Conservation (phyloP, 2,797 vertebrate species). For the Acrocephalus scirpaceus region DNA sequence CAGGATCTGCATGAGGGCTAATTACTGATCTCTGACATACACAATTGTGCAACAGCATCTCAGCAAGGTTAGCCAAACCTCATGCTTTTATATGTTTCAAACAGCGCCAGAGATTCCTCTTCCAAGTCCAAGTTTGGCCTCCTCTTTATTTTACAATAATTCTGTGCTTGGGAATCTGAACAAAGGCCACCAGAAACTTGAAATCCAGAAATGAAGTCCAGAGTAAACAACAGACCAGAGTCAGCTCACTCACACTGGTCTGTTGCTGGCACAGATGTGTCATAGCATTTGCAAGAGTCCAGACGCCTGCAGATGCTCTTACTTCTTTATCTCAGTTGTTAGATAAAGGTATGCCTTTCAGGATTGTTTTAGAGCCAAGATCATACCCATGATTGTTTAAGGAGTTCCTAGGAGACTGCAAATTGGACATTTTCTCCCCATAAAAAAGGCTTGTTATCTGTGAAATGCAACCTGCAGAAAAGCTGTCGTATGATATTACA, state of each 20-base stretch:
- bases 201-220: slow-evolving; percentile 41
- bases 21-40: slow-evolving; percentile 32
- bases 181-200: slow-evolving; percentile 51
- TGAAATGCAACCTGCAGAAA: not conserved
- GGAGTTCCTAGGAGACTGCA: not conserved
- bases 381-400: not conserved
- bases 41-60: slow-evolving; percentile 44
- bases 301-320: not conserved
- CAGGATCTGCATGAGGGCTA: not conserved
- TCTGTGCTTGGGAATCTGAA: slow-evolving; percentile 34
- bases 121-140: slow-evolving; percentile 31
- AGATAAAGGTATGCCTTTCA: not conserved
- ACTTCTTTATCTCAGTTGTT: not conserved
- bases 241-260: not conserved
- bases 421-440: not conserved
- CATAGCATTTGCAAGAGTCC: not conserved
- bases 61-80: slow-evolving; percentile 57
- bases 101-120: slow-evolving; percentile 19
- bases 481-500: not conserved
- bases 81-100: slow-evolving; percentile 41
- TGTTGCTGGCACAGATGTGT: not conserved
- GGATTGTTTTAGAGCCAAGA: not conserved
- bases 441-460: not conserved
- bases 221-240: not conserved
- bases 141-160: slow-evolving; percentile 34